Conservation (phyloP, 1,140 invertebrate species). For the Cydia pomonella region DNA sequence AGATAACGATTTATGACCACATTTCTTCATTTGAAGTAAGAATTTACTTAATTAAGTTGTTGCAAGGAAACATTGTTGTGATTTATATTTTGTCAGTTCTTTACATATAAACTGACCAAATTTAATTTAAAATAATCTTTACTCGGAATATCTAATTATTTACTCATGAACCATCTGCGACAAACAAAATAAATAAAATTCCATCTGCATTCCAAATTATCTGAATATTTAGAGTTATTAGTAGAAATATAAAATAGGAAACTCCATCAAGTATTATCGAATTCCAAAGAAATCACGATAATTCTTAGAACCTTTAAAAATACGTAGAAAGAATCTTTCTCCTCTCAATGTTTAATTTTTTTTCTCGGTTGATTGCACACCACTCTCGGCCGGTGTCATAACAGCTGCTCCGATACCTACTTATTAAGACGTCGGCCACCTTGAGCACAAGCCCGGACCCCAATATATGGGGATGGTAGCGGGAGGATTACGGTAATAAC, state of each 20-base stretch:
- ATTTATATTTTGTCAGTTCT: not conserved
- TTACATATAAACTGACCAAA: no score
- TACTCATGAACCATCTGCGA: no score
- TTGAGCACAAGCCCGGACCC: slow-evolving; percentile 48
- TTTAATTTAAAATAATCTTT: no score
- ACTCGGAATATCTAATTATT: no score
- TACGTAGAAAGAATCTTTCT: slow-evolving; percentile 4
- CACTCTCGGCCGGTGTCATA: slow-evolving; percentile 76
- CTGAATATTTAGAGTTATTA: no score
- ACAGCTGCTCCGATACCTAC: slow-evolving; percentile 77
- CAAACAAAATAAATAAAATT: no score
- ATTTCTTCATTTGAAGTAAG: slow-evolving; percentile 22
- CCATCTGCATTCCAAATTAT: no score
- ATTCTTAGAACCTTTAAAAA: not conserved
- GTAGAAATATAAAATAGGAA: no score
- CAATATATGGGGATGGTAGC: slow-evolving; percentile 48
- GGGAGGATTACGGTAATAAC: slow-evolving; percentile 18
- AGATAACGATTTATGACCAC: slow-evolving; percentile 33
- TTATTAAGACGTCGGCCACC: slow-evolving; percentile 74
- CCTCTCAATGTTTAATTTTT: slow-evolving; percentile 53
- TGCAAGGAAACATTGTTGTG: not conserved
- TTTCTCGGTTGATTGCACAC: slow-evolving; percentile 74
- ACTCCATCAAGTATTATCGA: no score
- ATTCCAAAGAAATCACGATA: not conserved
- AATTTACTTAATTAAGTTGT: slow-evolving; percentile 24